phyloP scores from a whole-genome alignment of 2,797 vertebrate species.

The Petrocephalus sullivani region DNA sequence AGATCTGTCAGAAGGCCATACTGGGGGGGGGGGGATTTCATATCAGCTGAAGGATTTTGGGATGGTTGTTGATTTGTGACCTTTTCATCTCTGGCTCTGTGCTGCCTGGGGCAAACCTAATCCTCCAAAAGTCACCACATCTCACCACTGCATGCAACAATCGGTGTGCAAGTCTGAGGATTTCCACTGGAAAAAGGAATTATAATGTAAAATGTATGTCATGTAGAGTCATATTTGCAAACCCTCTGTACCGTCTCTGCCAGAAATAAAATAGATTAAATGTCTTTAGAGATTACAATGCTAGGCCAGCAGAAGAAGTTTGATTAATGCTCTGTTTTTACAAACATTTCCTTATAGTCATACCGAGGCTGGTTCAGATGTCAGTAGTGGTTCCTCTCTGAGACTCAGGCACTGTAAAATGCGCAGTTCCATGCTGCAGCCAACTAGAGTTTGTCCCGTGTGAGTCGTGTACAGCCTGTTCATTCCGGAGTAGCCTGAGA shows the following conservation, averaged over 20 bases:
- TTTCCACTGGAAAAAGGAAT: slow-evolving; percentile 37
- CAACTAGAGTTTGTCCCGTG: too few relatives aligned
- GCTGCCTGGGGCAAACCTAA: slow-evolving; percentile 27
- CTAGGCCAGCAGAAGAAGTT: slow-evolving; percentile 20
- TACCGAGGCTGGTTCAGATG: not conserved
- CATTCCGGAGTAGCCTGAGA: slow-evolving; percentile 18
- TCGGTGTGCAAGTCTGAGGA: slow-evolving; percentile 49
- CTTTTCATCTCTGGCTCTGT: slow-evolving; percentile 13
- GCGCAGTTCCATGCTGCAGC: not conserved
- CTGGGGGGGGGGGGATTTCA: not conserved
- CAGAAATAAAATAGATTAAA: slow-evolving; percentile 37
- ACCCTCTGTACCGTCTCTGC: slow-evolving; percentile 45
- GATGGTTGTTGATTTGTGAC: slow-evolving; percentile 1
- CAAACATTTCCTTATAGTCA: slow-evolving; percentile 23
- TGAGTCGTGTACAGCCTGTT: slow-evolving; percentile 14
- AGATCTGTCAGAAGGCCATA: not conserved
- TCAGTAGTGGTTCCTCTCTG: not conserved
- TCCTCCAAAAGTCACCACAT: slow-evolving; percentile 24
- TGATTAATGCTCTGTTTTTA: slow-evolving; percentile 33
- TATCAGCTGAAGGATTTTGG: not conserved
- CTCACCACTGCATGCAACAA: slow-evolving; percentile 32
- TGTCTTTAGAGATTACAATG: slow-evolving; percentile 30
- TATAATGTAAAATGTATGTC: slow-evolving; percentile 57
- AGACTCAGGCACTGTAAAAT: not conserved
- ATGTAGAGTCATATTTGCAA: slow-evolving; percentile 44